Evolutionary conservation across 2,113 vertebrate genomes (phyloP).

Genomic region (Phyllostomus hastatus): DNA sequence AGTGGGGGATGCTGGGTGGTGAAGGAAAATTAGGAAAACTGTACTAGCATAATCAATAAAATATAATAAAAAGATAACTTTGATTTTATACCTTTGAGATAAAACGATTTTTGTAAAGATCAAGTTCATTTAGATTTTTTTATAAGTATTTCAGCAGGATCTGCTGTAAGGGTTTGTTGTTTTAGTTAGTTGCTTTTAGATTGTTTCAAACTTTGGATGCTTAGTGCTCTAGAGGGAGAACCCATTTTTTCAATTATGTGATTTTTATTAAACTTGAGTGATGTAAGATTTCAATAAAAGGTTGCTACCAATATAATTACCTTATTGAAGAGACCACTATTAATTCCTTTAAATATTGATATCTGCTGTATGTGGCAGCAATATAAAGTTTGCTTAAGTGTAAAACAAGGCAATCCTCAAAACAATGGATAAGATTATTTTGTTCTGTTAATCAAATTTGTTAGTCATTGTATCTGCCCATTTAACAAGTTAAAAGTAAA

Average conservation of each 20-base stretch:
- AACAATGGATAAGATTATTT: constrained; percentile 70
- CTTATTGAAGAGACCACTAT: constrained; percentile 71
- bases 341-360: constrained; percentile 54
- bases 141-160: constrained; percentile 68
- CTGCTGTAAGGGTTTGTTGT: constrained; percentile 74
- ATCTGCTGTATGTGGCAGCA: constrained; percentile 46
- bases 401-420: constrained; percentile 69
- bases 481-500: constrained; percentile 71
- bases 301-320: constrained; percentile 78
- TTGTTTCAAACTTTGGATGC: constrained; percentile 78
- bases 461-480: constrained; percentile 63
- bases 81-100: constrained; percentile 4
- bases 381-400: constrained; percentile 57
- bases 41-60: too few species aligned
- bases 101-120: constrained; percentile 78
- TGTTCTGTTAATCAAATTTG: constrained; percentile 74
- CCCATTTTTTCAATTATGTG: constrained; percentile 66
- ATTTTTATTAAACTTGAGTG: constrained; percentile 73
- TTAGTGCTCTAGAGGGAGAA: constrained; percentile 74
- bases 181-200: constrained; percentile 78
- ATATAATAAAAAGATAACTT: too few species aligned
- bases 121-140: constrained; percentile 8
- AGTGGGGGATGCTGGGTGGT: too few species aligned
- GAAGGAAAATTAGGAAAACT: too few species aligned
- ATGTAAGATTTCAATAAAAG: constrained; percentile 73